Evolutionary conservation across 1,140 invertebrate species (phyloP).

Genomic region (Neodiprion pinetum): DNA sequence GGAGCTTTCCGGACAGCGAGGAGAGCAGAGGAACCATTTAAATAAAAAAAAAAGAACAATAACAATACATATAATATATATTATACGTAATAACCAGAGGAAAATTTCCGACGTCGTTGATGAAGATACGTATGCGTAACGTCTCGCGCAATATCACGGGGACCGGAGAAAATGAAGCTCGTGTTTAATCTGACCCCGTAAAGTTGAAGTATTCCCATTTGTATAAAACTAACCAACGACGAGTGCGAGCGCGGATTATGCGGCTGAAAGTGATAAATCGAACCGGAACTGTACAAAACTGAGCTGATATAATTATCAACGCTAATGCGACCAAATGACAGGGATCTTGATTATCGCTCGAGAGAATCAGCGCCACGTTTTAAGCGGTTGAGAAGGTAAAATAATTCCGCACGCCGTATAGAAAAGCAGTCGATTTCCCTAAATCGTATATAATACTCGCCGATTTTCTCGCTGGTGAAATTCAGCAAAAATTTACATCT

Average conservation of each 20-base stretch:
- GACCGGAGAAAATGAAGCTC: not conserved
- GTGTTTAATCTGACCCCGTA: not conserved
- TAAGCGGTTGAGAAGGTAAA: no score
- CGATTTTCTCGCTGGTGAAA: no score
- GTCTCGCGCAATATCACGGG: not conserved
- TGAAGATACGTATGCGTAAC: not conserved
- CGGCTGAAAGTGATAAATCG: not conserved
- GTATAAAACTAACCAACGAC: not conserved
- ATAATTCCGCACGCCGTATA: no score
- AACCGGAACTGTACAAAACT: not conserved
- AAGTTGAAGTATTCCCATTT: not conserved
- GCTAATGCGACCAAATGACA: not conserved
- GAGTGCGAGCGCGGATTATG: not conserved
- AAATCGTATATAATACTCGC: not conserved
- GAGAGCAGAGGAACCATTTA: not conserved
- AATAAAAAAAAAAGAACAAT: not conserved
- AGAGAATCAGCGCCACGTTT: not conserved
- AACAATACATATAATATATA: not conserved
- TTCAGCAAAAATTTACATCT: no score
- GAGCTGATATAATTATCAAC: not conserved
- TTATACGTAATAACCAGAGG: no score
- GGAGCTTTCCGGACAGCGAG: not conserved
- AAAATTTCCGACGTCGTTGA: no score
- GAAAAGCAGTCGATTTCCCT: not conserved
- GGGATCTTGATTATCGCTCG: not conserved